These are phyloP conservation scores for Nannoperca obscura DNA, from an alignment of 2,797 vertebrate species.

Conservation along the genomic window DNA sequence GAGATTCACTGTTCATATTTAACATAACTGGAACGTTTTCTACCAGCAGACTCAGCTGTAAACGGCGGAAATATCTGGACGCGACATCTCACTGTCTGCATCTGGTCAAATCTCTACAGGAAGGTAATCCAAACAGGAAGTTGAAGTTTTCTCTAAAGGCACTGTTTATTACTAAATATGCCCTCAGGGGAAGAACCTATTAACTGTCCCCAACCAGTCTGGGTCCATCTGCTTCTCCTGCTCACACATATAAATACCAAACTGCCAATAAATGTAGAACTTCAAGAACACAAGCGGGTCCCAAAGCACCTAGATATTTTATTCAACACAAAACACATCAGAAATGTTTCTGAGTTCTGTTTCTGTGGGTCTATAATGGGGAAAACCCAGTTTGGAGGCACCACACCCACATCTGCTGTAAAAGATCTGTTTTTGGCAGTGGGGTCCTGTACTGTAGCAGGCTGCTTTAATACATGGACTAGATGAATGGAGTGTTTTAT, in stretches of 20 bases:
- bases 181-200: slow-evolving; percentile 32
- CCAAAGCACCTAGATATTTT: background rate
- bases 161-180: slow-evolving; percentile 38
- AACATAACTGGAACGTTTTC: background rate
- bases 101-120: slow-evolving; percentile 36
- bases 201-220: slow-evolving; percentile 9
- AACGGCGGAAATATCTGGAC: slow-evolving; percentile 13
- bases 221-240: slow-evolving; percentile 19
- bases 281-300: background rate
- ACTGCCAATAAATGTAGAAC: background rate
- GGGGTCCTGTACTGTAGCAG: slow-evolving; percentile 21
- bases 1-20: background rate
- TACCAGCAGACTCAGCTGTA: background rate
- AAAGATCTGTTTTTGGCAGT: slow-evolving; percentile 47
- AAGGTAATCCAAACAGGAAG: slow-evolving; percentile 64
- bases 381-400: slow-evolving; percentile 30
- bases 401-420: slow-evolving; percentile 58
- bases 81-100: background rate
- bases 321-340: background rate
- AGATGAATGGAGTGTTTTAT: slow-evolving; percentile 43
- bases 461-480: slow-evolving; percentile 34
- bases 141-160: slow-evolving; percentile 35
- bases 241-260: slow-evolving; percentile 17
- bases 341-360: background rate
- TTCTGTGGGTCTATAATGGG: background rate